These are phyloP conservation scores for Reticulitermes speratus DNA, from an alignment of 1,140 invertebrate species.

Conservation along the genomic window DNA sequence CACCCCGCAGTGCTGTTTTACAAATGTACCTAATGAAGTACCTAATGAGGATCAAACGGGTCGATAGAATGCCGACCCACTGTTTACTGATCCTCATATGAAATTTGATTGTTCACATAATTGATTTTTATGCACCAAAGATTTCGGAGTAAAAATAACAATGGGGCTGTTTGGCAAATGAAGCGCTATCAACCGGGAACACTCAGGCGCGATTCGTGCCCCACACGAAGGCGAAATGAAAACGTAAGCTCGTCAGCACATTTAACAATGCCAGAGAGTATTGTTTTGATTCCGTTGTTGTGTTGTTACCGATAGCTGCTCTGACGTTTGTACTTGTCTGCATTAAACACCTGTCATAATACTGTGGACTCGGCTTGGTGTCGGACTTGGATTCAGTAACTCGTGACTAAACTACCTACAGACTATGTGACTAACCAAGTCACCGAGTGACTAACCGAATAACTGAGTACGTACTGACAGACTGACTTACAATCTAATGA, in stretches of 20 bases:
- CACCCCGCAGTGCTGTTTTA: neutral
- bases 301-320: neutral
- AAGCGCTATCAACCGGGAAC: neutral
- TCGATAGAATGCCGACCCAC: neutral
- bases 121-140: slow-evolving; percentile 13
- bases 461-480: no score
- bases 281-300: slow-evolving; percentile 1
- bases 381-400: no score
- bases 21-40: neutral
- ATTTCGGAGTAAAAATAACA: neutral
- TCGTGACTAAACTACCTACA: no score
- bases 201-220: neutral
- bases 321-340: neutral
- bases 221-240: neutral
- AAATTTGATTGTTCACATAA: neutral
- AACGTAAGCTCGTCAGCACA: neutral
- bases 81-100: neutral
- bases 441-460: no score
- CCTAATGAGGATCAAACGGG: neutral
- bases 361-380: neutral
- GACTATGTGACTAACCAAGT: no score
- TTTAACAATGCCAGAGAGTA: neutral
- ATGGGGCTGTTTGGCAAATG: slow-evolving; percentile 5
- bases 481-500: no score
- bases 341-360: neutral